These are phyloP conservation scores for Cacajao melanocephalus DNA, from an alignment of 2,797 vertebrate genomes.

Conservation along the genomic window DNA sequence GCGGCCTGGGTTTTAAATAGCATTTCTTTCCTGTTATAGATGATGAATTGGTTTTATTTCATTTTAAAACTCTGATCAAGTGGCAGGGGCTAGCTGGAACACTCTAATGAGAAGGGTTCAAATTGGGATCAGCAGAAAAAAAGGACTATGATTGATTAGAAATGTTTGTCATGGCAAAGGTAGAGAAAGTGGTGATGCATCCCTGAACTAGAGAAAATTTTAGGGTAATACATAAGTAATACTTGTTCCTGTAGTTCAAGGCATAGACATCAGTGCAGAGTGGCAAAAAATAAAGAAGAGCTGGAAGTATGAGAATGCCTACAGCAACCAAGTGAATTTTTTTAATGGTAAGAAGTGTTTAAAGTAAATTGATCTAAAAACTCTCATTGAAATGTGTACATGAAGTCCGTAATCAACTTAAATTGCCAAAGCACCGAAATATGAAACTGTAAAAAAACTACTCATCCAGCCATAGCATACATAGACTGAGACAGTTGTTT, in stretches of 20 bases:
- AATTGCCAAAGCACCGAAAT: constrained; percentile 16
- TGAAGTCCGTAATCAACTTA: neutral
- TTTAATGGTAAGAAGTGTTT: neutral
- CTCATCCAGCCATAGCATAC: neutral
- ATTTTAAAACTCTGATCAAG: neutral
- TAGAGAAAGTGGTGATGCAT: neutral
- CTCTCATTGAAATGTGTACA: neutral
- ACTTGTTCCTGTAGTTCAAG: neutral
- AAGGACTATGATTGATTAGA: neutral
- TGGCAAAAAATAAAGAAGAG: neutral
- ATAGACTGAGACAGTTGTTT: neutral
- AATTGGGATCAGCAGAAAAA: neutral
- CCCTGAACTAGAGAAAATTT: neutral
- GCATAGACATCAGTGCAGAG: neutral
- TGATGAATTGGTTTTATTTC: neutral
- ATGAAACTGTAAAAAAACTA: neutral
- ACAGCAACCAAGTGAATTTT: neutral
- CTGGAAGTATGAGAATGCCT: neutral
- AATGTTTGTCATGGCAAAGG: neutral
- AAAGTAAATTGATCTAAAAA: neutral
- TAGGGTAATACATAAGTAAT: neutral
- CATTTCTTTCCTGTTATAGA: neutral
- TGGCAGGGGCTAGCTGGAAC: neutral
- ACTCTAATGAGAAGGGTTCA: neutral
- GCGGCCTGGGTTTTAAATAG: neutral